phyloP scores from a whole-genome alignment of 2,888 invertebrate species.

The Luffia ferchaultella region DNA sequence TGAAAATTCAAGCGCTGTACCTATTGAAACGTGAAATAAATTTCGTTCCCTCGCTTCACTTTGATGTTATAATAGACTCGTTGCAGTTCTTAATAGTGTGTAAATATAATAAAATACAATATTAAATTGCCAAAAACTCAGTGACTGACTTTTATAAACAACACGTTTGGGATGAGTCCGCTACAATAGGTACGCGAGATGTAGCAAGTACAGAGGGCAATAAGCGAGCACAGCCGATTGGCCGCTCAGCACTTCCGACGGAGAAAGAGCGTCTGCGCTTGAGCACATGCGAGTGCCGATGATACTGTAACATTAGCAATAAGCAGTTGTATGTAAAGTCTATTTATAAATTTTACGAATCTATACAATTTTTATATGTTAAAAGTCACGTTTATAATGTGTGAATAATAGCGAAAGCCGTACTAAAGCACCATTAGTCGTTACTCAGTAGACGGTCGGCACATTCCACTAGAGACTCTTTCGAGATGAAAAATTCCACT shows the following conservation, averaged over 20 bases:
- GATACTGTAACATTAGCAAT: constrained; percentile 54
- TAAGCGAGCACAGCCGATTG: no score
- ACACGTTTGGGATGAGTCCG: neutral
- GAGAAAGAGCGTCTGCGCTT: constrained; percentile 20
- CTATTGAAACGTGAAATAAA: no score
- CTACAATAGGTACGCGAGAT: neutral
- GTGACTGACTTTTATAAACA: neutral
- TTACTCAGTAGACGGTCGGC: constrained; percentile 63
- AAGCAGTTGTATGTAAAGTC: constrained; percentile 63
- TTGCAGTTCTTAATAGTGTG: neutral
- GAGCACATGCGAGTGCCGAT: constrained; percentile 25
- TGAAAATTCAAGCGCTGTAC: no score
- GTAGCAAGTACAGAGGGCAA: neutral
- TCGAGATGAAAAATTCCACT: constrained; percentile 54
- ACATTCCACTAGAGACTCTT: constrained; percentile 59
- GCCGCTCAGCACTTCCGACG: constrained; percentile 19
- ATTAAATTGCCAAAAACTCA: neutral
- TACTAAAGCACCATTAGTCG: constrained; percentile 58
- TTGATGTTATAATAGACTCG: no score
- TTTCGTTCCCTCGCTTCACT: no score
- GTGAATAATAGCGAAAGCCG: constrained; percentile 57
- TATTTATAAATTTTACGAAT: constrained; percentile 66
- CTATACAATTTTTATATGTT: constrained; percentile 64
- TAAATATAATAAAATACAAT: neutral
- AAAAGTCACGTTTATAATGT: constrained; percentile 52